These are phyloP conservation scores for Dallia pectoralis DNA, from an alignment of 2,797 vertebrate genomes.

Conservation along the genomic window DNA sequence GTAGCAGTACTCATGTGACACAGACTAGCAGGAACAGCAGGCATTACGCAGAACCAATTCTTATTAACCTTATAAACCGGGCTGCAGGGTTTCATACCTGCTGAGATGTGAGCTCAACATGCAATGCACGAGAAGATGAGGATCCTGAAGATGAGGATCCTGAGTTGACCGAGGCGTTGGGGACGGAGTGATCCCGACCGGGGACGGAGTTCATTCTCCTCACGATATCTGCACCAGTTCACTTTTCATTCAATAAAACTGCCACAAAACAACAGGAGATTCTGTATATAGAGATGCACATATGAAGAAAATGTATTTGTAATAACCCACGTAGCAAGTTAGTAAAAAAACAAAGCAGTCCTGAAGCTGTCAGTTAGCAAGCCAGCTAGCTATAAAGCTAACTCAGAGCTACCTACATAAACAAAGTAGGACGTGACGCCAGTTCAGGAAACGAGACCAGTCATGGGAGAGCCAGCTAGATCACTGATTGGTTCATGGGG, in stretches of 20 bases:
- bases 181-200: constrained; percentile 76
- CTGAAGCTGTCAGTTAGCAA: constrained; percentile 61
- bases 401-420: constrained; percentile 61
- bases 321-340: not conserved
- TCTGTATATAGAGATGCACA: constrained; percentile 17
- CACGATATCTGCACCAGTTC: constrained; percentile 66
- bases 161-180: constrained; percentile 75
- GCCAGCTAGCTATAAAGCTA: constrained; percentile 40
- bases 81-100: constrained; percentile 74
- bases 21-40: not conserved
- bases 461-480: constrained; percentile 9
- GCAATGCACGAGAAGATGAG: constrained; percentile 82
- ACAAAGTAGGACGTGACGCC: constrained; percentile 71
- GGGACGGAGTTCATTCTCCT: constrained; percentile 79
- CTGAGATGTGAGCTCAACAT: constrained; percentile 92
- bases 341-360: constrained; percentile 9
- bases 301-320: constrained; percentile 12
- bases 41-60: not conserved
- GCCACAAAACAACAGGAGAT: constrained; percentile 14
- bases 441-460: constrained; percentile 67
- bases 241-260: constrained; percentile 67
- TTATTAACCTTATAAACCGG: no score
- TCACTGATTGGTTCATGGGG: constrained; percentile 52
- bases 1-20: constrained; percentile 30
- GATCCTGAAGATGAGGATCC: constrained; percentile 80